These are phyloP conservation scores for Caiman crocodilus DNA, from an alignment of 2,797 vertebrate species.

Conservation along the genomic window DNA sequence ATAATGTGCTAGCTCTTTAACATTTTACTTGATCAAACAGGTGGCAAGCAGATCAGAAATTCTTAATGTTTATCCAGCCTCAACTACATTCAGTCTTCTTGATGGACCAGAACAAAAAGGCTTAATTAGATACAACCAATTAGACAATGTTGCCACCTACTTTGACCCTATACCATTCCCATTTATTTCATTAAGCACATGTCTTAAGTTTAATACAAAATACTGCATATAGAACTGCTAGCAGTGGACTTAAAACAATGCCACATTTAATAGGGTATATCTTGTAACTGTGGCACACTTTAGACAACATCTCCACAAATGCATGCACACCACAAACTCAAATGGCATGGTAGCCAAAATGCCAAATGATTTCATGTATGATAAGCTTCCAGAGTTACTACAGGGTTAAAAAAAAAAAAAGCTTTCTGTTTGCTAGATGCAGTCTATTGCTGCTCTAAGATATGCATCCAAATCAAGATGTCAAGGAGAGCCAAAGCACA, in stretches of 20 bases:
- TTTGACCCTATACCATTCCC: constrained; percentile 24
- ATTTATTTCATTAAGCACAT: background rate
- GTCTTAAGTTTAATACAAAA: background rate
- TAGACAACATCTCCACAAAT: background rate
- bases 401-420: constrained; percentile 15
- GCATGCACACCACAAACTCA: background rate
- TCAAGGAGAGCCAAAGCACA: constrained; percentile 63
- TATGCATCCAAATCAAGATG: constrained; percentile 29
- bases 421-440: background rate
- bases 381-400: background rate
- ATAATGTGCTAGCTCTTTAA: constrained; percentile 12
- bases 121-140: constrained; percentile 63
- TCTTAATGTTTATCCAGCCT: constrained; percentile 55
- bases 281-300: background rate
- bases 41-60: constrained; percentile 48
- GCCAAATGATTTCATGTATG: fast-evolving
- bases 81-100: constrained; percentile 58
- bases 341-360: fast-evolving
- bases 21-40: constrained; percentile 44
- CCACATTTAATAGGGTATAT: background rate
- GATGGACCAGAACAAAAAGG: constrained; percentile 59
- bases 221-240: background rate
- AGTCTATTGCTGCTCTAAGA: constrained; percentile 13
- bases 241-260: constrained; percentile 2
- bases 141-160: constrained; percentile 73